Evolutionary conservation across 2,797 vertebrate genomes (phyloP).

Genomic region (Alectoris magna): DNA sequence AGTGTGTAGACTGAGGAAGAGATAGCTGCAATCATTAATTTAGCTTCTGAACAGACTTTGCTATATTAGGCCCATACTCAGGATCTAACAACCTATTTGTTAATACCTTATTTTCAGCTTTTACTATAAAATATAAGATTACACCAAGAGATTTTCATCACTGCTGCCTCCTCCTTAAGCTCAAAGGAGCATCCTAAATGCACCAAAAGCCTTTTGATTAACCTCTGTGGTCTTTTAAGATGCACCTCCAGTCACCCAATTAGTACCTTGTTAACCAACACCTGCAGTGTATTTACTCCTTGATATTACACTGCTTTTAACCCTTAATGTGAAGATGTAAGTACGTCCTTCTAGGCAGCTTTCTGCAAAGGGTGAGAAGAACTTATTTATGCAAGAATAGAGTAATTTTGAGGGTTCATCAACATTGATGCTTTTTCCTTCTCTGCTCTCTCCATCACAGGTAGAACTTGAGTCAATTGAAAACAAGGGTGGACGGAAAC

Average conservation of each 20-base stretch:
- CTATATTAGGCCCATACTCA: background rate
- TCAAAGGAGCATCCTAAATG: background rate
- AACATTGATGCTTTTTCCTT: background rate
- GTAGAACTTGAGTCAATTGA: background rate
- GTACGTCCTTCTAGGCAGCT: background rate
- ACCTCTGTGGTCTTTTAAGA: conserved; percentile 31
- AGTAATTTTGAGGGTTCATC: background rate
- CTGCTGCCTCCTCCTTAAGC: background rate
- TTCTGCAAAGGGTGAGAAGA: background rate
- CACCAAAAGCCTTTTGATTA: conserved; percentile 6
- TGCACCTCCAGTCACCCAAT: conserved; percentile 52
- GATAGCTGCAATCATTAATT: background rate
- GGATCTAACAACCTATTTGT: background rate
- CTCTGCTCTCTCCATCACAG: background rate
- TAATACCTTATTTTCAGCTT: background rate
- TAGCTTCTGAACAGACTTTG: background rate
- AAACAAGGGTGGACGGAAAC: background rate
- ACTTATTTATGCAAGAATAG: background rate
- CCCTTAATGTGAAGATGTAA: background rate
- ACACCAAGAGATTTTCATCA: background rate
- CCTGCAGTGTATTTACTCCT: conserved; percentile 43
- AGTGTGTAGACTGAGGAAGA: background rate
- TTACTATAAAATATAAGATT: background rate
- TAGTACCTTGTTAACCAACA: conserved; percentile 58
- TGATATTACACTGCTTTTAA: background rate